Base-by-base conservation (phyloP, 1,140 invertebrate species). In the Drusus annulatus region DNA sequence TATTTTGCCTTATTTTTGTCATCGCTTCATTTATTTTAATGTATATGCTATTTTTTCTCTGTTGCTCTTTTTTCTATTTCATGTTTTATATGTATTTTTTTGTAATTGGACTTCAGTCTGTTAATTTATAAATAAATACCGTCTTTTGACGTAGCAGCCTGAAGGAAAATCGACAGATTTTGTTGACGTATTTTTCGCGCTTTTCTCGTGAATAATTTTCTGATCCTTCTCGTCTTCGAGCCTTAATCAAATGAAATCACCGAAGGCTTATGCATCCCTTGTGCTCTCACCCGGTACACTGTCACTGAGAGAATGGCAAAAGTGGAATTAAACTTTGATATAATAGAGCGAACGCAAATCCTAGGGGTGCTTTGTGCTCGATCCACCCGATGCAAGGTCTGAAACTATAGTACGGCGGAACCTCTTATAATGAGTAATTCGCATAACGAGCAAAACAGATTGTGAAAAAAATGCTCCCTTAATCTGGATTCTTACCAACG, bases 231-330 rank as follows among this genome's bases (percentile, higher is more conserved):
- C 28, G 36, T 25, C 13, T 28, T 51, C 76, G 74, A 52, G 68
- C 76, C 77, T 81, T 76, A 81, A 81, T 81, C 80, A 81, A 78
- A 74, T 69, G 80, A 76, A 78, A 81, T 81, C 75, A 78, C 75
- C 28, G 58, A 50, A 56, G 71, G 75, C 77, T 81, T 78, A 45
- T 68, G 75, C 69, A 73, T 45, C 76, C 63, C 65, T 23, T 50
- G 36, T 69, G 28, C 51, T 50, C 65, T 69, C 65, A 69, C 51
- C 65, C 65, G 36, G 36, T 50, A 50, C 36, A 69, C 31, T 77
- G 80, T 81, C 80, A 69, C 31, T 25, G 75, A 76, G 78, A 78
- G 73, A 81, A 81, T 73, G 76, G 75, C 50, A 19, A 23, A 50
- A 16, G 25, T 31, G 36, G 28, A 62, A 65, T 76, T 76, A 76